A percentile compares a stretch with the other conserved stretches of the same genome.
Evolutionary conservation across 1,140 invertebrate genomes (phyloP).

Genomic region (Drosophila rhopaloa): DNA sequence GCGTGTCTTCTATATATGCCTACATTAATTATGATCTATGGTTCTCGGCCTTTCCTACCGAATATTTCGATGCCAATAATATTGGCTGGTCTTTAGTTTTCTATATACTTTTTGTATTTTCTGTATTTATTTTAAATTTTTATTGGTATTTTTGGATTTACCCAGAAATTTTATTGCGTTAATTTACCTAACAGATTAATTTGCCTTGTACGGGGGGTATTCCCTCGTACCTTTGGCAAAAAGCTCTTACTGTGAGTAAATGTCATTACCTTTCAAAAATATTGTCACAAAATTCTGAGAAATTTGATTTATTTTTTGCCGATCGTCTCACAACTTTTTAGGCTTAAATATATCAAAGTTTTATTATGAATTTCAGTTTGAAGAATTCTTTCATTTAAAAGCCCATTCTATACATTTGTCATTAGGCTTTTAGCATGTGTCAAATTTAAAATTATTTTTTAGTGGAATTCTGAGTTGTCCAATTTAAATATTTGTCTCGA

Average conservation of each 20-base stretch:
- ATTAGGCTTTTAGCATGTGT: slow-evolving; percentile 1
- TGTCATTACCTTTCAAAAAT: slow-evolving; percentile 1
- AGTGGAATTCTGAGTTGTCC: background rate
- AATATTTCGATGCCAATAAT: slow-evolving; percentile 26
- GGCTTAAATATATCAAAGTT: background rate
- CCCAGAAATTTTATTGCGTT: background rate
- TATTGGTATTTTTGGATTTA: background rate
- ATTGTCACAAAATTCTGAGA: background rate
- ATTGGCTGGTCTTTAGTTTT: background rate
- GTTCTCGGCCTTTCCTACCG: slow-evolving; percentile 5
- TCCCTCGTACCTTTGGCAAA: background rate
- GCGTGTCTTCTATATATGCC: slow-evolving; percentile 34
- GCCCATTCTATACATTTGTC: background rate
- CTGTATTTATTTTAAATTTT: slow-evolving; percentile 14
- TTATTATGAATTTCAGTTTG: background rate
- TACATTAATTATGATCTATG: slow-evolving; percentile 72
- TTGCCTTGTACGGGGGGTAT: background rate
- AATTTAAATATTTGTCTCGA: background rate
- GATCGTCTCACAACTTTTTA: slow-evolving; percentile 10
- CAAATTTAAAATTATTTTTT: background rate
- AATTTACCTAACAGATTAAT: background rate
- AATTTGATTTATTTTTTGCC: slow-evolving; percentile 6
- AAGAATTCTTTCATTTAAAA: background rate
- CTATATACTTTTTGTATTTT: background rate
- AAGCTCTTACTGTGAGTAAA: background rate